Conservation (phyloP, 92 coral and sea anemone genomes). For the Actinernus sp. region DNA sequence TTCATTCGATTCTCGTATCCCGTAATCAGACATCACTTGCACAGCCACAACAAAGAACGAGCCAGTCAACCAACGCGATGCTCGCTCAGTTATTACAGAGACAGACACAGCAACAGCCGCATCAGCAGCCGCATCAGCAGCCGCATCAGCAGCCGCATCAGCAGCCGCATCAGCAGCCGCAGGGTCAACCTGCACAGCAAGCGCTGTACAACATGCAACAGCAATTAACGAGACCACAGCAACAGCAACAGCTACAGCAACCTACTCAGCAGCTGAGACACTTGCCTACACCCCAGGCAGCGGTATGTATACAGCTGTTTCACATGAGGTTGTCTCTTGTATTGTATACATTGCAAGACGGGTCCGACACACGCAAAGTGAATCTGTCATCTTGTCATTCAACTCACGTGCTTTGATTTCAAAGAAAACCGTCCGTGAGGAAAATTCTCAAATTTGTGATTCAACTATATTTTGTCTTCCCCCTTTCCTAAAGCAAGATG, state of each 20-base stretch:
- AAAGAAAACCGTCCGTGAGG: no score
- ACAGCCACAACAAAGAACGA: background rate
- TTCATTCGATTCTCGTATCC: background rate
- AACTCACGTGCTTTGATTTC: no score
- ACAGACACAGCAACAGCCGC: slow-evolving; percentile 17
- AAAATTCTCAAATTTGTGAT: no score
- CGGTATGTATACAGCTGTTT: slow-evolving; percentile 38
- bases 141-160: slow-evolving; percentile 67
- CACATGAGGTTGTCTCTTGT: no score
- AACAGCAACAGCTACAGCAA: slow-evolving; percentile 77
- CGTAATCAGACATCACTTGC: background rate
- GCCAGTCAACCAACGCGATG: slow-evolving; percentile 37
- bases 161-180: slow-evolving; percentile 73
- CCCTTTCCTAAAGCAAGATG: no score
- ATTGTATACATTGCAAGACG: no score
- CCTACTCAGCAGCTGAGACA: slow-evolving; percentile 78
- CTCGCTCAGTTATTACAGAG: slow-evolving; percentile 14
- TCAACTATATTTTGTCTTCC: no score
- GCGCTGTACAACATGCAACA: slow-evolving; percentile 59
- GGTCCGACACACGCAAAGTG: no score
- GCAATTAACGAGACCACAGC: slow-evolving; percentile 66
- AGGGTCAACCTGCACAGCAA: slow-evolving; percentile 51
- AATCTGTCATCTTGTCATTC: no score
- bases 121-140: slow-evolving; percentile 59
- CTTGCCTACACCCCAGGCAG: slow-evolving; percentile 50